Evolutionary conservation across 35 echinoderm and acorn worm species (phyloP), one percentile per base, ranked within the genome.

Genomic region (Apostichopus californicus): DNA sequence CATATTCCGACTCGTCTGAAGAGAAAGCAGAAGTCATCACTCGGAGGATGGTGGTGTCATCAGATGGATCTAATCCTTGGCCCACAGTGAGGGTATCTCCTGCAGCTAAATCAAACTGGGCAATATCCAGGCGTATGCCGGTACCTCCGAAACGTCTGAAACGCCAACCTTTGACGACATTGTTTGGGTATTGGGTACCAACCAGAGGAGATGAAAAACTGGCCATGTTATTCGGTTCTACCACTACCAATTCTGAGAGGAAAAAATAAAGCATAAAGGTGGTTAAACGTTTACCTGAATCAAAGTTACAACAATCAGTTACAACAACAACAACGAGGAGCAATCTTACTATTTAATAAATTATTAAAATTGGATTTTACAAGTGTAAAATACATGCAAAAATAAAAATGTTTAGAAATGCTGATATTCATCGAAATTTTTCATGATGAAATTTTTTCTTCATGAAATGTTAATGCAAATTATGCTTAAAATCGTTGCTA

Each of bases 41-140:
- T 15, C 9, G 2, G 5, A 83, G 81, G 71, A 71, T 70, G 91
- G 18, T 89, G 23, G 12, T 10, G 6, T 9, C 46, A 46, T 89
- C 86, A 8, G 23, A 89, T 9, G 86, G 86, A 73, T 89, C 64
- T 18, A 89, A 73, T n/a, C 86, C 86, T 4, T 66, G 57, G 12
- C 86, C 86, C 13, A 89, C 4, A n/a, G 64, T 72, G 17, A 89
- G 63, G 5, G 86, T 73, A 64, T 89, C 86, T 13, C 86, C 86
- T 3, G 6, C 0, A 8, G 86, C 86, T 57, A 89, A 53, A 89
- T 72, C 20, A 17, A 89, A 73, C 63, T 89, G 23, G 12, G 34
- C 54, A 18, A 66, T 54, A 4, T 71, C 25, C 5, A 88, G 55
- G 15, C 86, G 86, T 24, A 65, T 23, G 14, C 56, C 21, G 12